phyloP scores from a whole-genome alignment of 2,113 vertebrate genomes.

The Microtus pennsylvanicus region DNA sequence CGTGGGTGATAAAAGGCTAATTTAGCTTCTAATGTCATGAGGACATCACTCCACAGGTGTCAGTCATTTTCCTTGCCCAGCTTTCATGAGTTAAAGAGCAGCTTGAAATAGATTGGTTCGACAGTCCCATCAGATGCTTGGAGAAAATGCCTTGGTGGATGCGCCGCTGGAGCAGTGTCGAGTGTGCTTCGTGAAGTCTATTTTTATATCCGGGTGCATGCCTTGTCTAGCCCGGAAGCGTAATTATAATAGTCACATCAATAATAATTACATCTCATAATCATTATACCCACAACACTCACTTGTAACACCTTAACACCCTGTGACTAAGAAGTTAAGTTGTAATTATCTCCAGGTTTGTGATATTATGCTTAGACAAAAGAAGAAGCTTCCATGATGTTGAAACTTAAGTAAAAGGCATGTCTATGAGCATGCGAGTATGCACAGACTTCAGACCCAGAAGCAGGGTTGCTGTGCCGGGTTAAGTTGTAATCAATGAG shows the following conservation, averaged over 20 bases:
- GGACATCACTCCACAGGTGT: not conserved
- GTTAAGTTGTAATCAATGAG: not conserved
- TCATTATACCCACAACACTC: not conserved
- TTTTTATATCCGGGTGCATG: not conserved
- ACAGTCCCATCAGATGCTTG: not conserved
- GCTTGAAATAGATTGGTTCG: not conserved
- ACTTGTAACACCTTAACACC: not conserved
- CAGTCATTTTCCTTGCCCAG: not conserved
- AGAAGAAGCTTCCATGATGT: not conserved
- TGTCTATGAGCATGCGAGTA: not conserved
- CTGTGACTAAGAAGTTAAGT: not conserved
- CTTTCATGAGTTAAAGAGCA: conserved; percentile 4
- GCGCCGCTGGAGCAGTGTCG: not conserved
- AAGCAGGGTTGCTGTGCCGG: not conserved
- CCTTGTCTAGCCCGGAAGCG: not conserved
- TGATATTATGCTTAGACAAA: not conserved
- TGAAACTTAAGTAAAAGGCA: not conserved
- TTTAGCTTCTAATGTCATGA: not conserved
- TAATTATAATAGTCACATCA: not conserved
- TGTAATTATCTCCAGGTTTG: not conserved
- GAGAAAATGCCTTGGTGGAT: not conserved
- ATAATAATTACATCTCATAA: not conserved
- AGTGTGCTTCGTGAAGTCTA: not conserved
- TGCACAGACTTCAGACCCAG: not conserved
- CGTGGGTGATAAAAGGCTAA: not conserved